Base-by-base conservation (phyloP, 2,113 vertebrate genomes). In the Isichthys henryi region DNA sequence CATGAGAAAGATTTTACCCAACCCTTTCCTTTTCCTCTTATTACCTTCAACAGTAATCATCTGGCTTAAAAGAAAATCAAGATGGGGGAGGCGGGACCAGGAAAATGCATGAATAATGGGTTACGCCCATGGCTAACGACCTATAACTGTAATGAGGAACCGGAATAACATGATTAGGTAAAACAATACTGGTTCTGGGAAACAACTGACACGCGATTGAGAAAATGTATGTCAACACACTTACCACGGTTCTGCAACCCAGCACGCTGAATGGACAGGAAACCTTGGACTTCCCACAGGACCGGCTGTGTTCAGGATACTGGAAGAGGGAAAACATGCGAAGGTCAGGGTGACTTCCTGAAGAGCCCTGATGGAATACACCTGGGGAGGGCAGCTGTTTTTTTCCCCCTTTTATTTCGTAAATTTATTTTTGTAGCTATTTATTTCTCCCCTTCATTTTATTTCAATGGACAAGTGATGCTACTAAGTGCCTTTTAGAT, bases 221-320 rank as follows among this genome's bases (percentile, higher is more conserved):
- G 15, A 80, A 43, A 80, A 43, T 19, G 74, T 4, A 31, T 17
- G 31, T 31, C 11, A n/a, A 56, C 49, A 84, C 46, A 94, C 94
- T 4, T 92, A 95, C 95, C 93, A 95, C 91, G 90, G 89, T 92
- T 77, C 93, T 92, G 90, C 98, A 99, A 92, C 98, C 98, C 0
- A 97, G 93, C 0, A 93, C 91, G 0, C 92, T 94, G 87, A 98
- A 99, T 0, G 96, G 95, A 91, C 98, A 99, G 0, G 96, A 95
- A 5, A 92, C 94, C 89, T 94, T 97, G 43, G 96, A 97, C 91
- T 96, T 96, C 88, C 95, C 94, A 2, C 98, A 99, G 0, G 92
- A 92, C 91, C 94, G 96, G 88, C 94, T 91, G 0, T 99, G 98
- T 39, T 98, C 97, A 88, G 92, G 95, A 52, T 97, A 98, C 98